phyloP scores from a whole-genome alignment of 2,113 vertebrate genomes.

The Mirza zaza region DNA sequence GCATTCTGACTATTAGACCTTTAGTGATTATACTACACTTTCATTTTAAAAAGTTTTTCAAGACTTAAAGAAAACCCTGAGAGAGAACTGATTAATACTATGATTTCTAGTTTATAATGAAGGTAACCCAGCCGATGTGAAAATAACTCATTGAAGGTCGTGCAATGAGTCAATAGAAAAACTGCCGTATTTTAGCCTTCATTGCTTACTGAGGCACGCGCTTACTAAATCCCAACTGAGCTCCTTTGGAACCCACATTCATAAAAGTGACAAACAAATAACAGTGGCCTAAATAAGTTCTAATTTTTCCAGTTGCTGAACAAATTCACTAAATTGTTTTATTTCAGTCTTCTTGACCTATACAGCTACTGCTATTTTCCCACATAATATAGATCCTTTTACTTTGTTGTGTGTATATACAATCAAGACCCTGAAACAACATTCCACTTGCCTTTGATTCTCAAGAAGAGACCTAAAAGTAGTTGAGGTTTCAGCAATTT shows the following conservation, averaged over 20 bases:
- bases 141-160: background rate
- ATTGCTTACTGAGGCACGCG: background rate
- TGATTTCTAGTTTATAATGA: constrained; percentile 6
- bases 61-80: background rate
- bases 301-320: background rate
- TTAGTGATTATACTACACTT: background rate
- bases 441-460: background rate
- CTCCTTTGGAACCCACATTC: constrained; percentile 1
- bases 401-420: background rate
- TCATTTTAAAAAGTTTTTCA: constrained; percentile 12
- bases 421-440: background rate
- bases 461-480: background rate
- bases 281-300: background rate
- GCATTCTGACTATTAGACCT: background rate
- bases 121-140: background rate
- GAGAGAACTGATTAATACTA: constrained; percentile 21
- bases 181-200: background rate
- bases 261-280: constrained; percentile 29
- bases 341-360: background rate
- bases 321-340: background rate
- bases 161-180: background rate
- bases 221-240: background rate
- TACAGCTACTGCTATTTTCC: background rate
- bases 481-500: background rate
- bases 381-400: background rate